Base-by-base conservation (phyloP, 53 echinoderm and acorn worm genomes). In the Glandiceps talaboti region DNA sequence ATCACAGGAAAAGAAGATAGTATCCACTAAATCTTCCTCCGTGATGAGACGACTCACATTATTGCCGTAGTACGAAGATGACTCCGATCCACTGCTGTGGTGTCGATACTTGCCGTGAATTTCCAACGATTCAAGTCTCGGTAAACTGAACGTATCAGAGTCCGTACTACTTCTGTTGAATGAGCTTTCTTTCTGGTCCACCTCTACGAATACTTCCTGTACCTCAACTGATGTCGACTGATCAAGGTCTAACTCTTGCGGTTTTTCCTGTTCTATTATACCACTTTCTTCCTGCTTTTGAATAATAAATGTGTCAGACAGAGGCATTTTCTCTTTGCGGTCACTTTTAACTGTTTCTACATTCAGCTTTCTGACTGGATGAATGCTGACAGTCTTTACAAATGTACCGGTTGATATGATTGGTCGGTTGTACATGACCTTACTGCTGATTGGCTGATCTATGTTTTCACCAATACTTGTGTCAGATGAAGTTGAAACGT, bases 1-100 rank as follows among this genome's bases (percentile, higher is more conserved):
- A 80, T 94, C 94, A 78, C 94, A 90, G 27, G 85, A 86, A 78
- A 81, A 81, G 77, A 94, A 94, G 26, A 94, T 88, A 27, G 88
- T 91, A 83, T 94, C 90, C 74, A 86, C 77, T 30, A 94, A 33
- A 33, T 94, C 87, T 33, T 94, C 94, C 74, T 94, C 90, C 28
- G 86, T 88, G 27, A 94, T 92, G 28, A 89, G 74, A 29, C 84
- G 74, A n/a, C 83, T 85, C 0, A 76, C 28, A 33, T 80, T 85
- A n/a, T 33, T 31, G 14, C 74, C 83, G 14, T 20, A 12, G 64
- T 45, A 20, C 6, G 6, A 6, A 12, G 64, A 45, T 12, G 64
- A 12, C 6, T 6, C 64, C 64, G 64, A 45, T 6, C 64, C 64
- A 45, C 64, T 45, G 64, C 64, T 45, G 64, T 20, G 64, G 20